A percentile compares a stretch with the other conserved stretches of the same genome.
phyloP scores from a whole-genome alignment of 2,113 vertebrate genomes.

The Typhlomys cinereus region DNA sequence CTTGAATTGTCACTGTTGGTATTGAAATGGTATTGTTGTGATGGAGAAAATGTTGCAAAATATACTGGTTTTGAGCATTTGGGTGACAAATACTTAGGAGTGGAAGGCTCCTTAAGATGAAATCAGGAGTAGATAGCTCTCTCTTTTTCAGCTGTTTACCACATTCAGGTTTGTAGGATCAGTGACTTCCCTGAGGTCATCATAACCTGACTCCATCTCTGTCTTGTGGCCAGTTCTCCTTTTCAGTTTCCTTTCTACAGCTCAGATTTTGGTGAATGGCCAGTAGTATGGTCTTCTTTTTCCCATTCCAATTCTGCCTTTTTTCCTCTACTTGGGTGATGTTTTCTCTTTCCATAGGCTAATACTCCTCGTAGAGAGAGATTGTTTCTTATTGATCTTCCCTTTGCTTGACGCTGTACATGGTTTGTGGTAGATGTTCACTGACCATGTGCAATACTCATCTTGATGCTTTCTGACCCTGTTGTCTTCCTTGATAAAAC shows the following conservation, averaged over 20 bases:
- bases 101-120: constrained; percentile 10
- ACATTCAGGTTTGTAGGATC: neutral
- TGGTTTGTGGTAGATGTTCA: neutral
- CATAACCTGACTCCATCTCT: neutral
- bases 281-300: neutral
- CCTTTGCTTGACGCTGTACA: neutral
- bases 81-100: neutral
- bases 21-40: neutral
- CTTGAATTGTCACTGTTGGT: neutral
- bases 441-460: neutral
- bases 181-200: constrained; percentile 20
- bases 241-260: constrained; percentile 17
- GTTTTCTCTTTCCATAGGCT: neutral
- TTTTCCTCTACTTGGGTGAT: neutral
- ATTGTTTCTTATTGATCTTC: neutral
- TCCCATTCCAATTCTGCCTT: neutral
- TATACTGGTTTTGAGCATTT: neutral
- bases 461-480: neutral
- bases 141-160: neutral
- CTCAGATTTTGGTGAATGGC: neutral
- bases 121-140: neutral
- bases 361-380: neutral
- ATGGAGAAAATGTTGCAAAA: neutral
- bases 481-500: neutral
- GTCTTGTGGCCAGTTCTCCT: neutral